Evolutionary conservation across 2,888 invertebrate species (phyloP), one percentile per base, ranked within the genome.

Genomic region (Alsophila aescularia): DNA sequence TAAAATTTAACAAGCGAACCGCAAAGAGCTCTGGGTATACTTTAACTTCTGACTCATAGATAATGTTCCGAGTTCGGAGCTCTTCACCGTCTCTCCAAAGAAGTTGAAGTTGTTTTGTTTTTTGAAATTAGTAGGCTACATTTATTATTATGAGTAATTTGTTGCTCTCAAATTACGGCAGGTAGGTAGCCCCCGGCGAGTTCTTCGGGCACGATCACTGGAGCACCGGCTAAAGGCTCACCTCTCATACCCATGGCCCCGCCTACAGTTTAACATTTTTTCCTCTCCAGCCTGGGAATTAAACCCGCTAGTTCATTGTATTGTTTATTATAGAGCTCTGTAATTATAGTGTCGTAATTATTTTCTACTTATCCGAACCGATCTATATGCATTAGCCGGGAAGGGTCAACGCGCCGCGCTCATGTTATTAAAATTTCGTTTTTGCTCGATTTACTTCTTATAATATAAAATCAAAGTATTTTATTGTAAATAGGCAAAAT

Each of bases 111-210:
- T 72, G 68, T 72, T 81, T 81, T 82, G 81, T 76, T 81, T 81
- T 78, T 69, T 64, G 70, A 90, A 88, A 89, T 90, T 83, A 86
- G 82, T 83, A 83, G 85, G 81, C 50, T 83, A 80, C 84, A 83
- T 87, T 87, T 82, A 83, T 89, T 90, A 90, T 90, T 90, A 88
- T 84, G 86, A 88, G 87, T 87, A 90, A 91, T 90, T 90, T 87
- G 80, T 87, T 73, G 81, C 73, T 79, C 83, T 85, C 77, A 88
- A 89, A 90, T 90, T 87, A 89, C 81, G 73, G 87, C 90, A 89
- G 90, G 90, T 90, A 89, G 90, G 90, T 90, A 90, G 90, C 90
- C 89, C 72, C 81, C 75, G 89, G 90, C 87, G 72, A 73, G 72
- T 70, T 62, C 75, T 70, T 70, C 70, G 67, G 75, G 79, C 70